A percentile compares a stretch with the other conserved stretches of the same genome.
Conservation (phyloP, 2,888 invertebrate genomes). For the Metallyticus violacea region DNA sequence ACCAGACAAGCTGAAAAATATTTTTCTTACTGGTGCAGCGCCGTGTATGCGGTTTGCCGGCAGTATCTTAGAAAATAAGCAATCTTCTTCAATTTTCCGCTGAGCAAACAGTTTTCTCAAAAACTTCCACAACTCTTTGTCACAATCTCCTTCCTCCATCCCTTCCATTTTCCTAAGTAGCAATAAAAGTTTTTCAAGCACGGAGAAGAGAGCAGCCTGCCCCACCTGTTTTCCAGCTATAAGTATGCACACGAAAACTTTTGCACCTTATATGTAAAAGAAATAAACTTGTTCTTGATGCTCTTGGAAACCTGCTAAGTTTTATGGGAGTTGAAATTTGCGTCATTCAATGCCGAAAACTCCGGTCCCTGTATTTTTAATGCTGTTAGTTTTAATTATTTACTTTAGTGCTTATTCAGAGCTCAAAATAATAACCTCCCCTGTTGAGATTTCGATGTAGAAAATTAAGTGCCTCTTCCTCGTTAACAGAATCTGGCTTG, state of each 20-base stretch:
- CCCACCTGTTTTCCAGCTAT: not conserved
- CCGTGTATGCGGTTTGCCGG: not conserved
- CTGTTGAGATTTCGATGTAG: not conserved
- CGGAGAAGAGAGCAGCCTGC: not conserved
- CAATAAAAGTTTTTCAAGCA: slow-evolving; percentile 23
- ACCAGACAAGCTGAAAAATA: not conserved
- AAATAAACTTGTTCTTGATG: not conserved
- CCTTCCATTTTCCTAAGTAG: slow-evolving; percentile 22
- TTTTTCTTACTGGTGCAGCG: not conserved
- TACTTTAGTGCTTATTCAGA: not conserved
- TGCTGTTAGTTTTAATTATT: not conserved
- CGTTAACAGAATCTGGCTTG: not conserved
- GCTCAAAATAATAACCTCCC: not conserved
- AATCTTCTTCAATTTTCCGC: slow-evolving; percentile 27
- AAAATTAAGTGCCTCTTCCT: not conserved
- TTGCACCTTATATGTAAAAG: slow-evolving; percentile 3
- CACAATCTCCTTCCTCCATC: not conserved
- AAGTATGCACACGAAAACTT: not conserved
- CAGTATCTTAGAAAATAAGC: slow-evolving; percentile 15
- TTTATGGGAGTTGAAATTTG: not conserved
- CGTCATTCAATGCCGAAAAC: not conserved
- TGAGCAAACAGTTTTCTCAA: slow-evolving; percentile 13
- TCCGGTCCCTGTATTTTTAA: not conserved
- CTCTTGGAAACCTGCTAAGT: not conserved
- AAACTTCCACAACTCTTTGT: slow-evolving; percentile 18